Conservation (phyloP, 2,797 vertebrate genomes). For the Xiphorhynchus erythropygius region DNA sequence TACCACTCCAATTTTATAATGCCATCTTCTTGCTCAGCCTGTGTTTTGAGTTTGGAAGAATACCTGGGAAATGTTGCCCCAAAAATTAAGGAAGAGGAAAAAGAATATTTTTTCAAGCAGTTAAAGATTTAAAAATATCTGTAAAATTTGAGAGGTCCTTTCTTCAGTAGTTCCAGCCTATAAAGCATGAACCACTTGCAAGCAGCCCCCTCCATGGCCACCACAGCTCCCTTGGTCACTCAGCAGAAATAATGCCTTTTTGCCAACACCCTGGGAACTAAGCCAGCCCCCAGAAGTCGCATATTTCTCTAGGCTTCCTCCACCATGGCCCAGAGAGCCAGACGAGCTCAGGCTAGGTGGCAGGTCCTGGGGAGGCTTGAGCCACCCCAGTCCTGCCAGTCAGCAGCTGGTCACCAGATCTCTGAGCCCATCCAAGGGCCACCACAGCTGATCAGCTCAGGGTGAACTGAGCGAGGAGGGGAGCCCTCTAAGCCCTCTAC, state of each 20-base stretch:
- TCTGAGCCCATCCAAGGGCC: neutral
- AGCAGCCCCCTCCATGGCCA: neutral
- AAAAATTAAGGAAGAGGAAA: neutral
- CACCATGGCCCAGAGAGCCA: neutral
- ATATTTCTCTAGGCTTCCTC: neutral
- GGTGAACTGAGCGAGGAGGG: neutral
- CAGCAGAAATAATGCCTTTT: neutral
- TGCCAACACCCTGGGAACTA: neutral
- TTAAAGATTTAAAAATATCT: neutral
- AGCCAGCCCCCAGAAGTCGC: neutral
- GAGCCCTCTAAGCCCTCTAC: neutral
- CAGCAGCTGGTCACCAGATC: neutral
- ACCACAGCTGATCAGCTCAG: fast-evolving
- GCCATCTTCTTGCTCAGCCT: neutral
- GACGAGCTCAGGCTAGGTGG: neutral
- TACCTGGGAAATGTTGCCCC: neutral
- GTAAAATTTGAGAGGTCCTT: neutral
- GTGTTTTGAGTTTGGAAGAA: neutral
- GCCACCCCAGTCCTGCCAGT: neutral
- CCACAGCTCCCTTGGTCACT: neutral
- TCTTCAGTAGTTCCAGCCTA: neutral
- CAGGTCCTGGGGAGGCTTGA: neutral
- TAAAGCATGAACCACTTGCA: neutral
- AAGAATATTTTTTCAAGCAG: neutral
- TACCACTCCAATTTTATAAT: neutral